Percentiles rank a stretch among this genome's conserved stretches.
Evolutionary conservation across 1,140 invertebrate species (phyloP).

Genomic region (Eubasilissa regina): DNA sequence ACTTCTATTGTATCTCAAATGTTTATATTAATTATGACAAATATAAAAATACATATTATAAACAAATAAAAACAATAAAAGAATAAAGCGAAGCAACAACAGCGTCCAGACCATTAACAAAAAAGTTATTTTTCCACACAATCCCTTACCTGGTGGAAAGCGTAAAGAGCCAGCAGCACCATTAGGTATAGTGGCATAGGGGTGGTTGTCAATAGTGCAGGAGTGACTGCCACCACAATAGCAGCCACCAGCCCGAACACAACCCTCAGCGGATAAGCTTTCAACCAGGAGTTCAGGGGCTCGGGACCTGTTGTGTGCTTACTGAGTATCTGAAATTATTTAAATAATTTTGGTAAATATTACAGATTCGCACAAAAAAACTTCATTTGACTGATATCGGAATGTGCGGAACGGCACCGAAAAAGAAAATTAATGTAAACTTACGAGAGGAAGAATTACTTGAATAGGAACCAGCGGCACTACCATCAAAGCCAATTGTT

Average conservation of each 20-base stretch:
- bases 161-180: conserved; percentile 84
- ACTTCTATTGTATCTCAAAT: too few species aligned
- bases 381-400: too few species aligned
- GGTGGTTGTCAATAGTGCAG: conserved; percentile 75
- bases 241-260: conserved; percentile 89
- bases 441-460: conserved; percentile 91
- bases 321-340: conserved; percentile 67
- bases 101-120: too few species aligned
- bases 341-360: conserved; percentile 32
- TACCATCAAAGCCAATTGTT: conserved; percentile 92
- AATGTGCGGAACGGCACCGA: too few species aligned
- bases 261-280: conserved; percentile 91
- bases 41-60: too few species aligned
- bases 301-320: conserved; percentile 91
- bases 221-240: conserved; percentile 88
- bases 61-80: too few species aligned
- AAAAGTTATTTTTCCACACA: too few species aligned
- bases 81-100: too few species aligned
- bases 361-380: too few species aligned
- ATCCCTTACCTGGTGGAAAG: conserved; percentile 88
- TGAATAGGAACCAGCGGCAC: conserved; percentile 96
- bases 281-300: conserved; percentile 92
- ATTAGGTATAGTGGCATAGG: conserved; percentile 83
- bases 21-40: too few species aligned
- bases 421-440: conserved; percentile 69